phyloP scores from a whole-genome alignment of 2,888 invertebrate genomes.

The Orthosia gracilis region DNA sequence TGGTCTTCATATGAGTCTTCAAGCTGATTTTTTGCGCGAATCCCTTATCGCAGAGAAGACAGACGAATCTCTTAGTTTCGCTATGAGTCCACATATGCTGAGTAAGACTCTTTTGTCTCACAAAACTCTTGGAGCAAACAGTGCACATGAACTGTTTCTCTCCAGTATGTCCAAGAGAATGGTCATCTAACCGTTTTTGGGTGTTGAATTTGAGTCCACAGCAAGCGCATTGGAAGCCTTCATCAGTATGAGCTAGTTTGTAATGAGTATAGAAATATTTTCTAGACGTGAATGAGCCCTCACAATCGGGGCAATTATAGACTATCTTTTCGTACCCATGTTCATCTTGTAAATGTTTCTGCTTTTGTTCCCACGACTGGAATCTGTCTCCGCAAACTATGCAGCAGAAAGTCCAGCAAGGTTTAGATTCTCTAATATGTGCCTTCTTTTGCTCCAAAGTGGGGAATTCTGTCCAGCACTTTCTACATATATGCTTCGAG shows the following conservation, averaged over 20 bases:
- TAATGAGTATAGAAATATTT: conserved; percentile 82
- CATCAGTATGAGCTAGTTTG: conserved; percentile 79
- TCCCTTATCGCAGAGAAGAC: conserved; percentile 80
- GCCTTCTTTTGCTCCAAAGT: conserved; percentile 75
- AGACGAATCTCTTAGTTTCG: conserved; percentile 80
- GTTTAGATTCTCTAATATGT: conserved; percentile 76
- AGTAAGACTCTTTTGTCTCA: conserved; percentile 84
- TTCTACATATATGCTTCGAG: conserved; percentile 77
- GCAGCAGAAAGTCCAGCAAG: conserved; percentile 82
- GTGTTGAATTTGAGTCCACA: conserved; percentile 80
- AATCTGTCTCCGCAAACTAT: conserved; percentile 82
- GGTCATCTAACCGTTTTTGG: conserved; percentile 80
- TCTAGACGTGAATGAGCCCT: conserved; percentile 73
- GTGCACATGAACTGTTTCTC: conserved; percentile 86
- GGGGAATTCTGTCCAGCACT: conserved; percentile 82
- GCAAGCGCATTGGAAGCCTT: conserved; percentile 77
- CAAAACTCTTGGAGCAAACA: conserved; percentile 88
- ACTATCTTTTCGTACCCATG: conserved; percentile 75
- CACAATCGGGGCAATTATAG: conserved; percentile 83
- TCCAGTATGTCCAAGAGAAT: conserved; percentile 87
- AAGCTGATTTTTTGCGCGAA: conserved; percentile 85
- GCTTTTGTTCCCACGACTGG: conserved; percentile 82
- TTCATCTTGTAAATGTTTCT: conserved; percentile 76
- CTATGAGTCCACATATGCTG: conserved; percentile 87
- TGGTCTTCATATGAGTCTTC: conserved; percentile 80